Percentiles rank a stretch among this genome's conserved stretches.
These are phyloP conservation scores for Cheilosia scutellata DNA, from an alignment of 2,888 invertebrate genomes.

Conservation along the genomic window DNA sequence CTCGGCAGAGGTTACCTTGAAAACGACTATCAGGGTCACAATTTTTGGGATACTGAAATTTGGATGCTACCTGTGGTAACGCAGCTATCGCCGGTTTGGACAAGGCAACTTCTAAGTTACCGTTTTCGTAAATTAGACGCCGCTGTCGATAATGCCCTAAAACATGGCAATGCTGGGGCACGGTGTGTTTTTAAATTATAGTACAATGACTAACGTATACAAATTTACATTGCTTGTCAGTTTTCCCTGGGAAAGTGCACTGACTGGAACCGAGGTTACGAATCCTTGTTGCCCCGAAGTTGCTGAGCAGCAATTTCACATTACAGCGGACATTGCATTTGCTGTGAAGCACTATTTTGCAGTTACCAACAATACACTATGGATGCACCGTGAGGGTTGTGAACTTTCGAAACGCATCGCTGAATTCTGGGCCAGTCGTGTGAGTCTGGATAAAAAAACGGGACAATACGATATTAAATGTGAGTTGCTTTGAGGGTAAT, in stretches of 20 bases:
- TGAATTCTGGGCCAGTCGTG: conserved; percentile 86
- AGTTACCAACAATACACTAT: conserved; percentile 79
- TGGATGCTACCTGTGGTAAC: conserved; percentile 87
- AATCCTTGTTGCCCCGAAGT: conserved; percentile 87
- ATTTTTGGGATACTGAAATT: conserved; percentile 88
- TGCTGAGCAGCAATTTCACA: conserved; percentile 86
- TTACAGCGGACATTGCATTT: conserved; percentile 86
- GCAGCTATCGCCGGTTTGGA: conserved; percentile 85
- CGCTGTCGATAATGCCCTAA: conserved; percentile 85
- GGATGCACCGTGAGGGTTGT: conserved; percentile 85
- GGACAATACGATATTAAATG: conserved; percentile 85
- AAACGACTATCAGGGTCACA: conserved; percentile 85
- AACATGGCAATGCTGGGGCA: conserved; percentile 86
- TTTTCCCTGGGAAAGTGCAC: conserved; percentile 88
- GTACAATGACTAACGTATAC: background rate
- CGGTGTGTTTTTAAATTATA: conserved; percentile 81
- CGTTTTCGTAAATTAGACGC: conserved; percentile 85
- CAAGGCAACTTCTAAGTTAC: conserved; percentile 85
- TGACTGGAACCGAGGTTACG: conserved; percentile 86
- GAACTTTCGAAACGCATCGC: conserved; percentile 86
- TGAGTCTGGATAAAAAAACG: conserved; percentile 85
- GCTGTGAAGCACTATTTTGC: conserved; percentile 83
- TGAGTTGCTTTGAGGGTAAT: conserved; percentile 78
- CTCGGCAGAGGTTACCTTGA: conserved; percentile 84
- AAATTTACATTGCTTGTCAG: conserved; percentile 78